Evolutionary conservation across 2,113 vertebrate genomes (phyloP), one percentile per base, ranked within the genome.

Genomic region (Chaetops frenatus): DNA sequence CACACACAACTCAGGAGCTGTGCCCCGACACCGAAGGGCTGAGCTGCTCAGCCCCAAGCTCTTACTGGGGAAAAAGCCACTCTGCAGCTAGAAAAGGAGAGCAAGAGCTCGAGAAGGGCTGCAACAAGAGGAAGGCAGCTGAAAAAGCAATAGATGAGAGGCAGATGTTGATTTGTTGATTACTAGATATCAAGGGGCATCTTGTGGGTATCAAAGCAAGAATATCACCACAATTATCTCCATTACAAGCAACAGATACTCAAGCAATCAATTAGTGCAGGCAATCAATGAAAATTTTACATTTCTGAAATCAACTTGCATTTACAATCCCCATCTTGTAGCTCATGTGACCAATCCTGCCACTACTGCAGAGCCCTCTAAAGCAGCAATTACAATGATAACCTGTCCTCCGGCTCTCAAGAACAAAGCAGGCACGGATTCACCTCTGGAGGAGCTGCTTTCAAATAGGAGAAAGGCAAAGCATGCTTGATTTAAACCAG

Each of bases 181-280:
- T 70, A 62, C 47, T 70, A 70, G 60, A 36, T 83, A 94, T 80
- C 56, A 88, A 81, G 62, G 65, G 58, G 62, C 71, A 80, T 77
- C 78, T 91, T 91, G 35, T 80, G 84, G 62, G 66, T 89, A 87
- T 76, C 87, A 88, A 93, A 91, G 74, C 81, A 88, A 91, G 78
- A 90, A 61, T 73, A 76, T 88, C 54, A 65, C 51, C 77, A 82
- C 36, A 73, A 50, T 69, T 79, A 79, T 40, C 71, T 85, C 74
- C 50, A 73, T 62, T 62, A 28, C 40, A 89, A 87, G 57, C 4
- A 19, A 76, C 33, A 91, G 56, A 82, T 53, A 76, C n/a, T 81
- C 57, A 56, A 73, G 70, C 71, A 80, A 92, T 58, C 88, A 92
- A 79, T 86, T 84, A 95, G 35, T 45, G 57, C 40, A 67, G 29